Percentiles rank a stretch among this genome's conserved stretches.
These are phyloP conservation scores for Mactra quadrangularis DNA, from an alignment of 1,140 invertebrate genomes.

Conservation along the genomic window DNA sequence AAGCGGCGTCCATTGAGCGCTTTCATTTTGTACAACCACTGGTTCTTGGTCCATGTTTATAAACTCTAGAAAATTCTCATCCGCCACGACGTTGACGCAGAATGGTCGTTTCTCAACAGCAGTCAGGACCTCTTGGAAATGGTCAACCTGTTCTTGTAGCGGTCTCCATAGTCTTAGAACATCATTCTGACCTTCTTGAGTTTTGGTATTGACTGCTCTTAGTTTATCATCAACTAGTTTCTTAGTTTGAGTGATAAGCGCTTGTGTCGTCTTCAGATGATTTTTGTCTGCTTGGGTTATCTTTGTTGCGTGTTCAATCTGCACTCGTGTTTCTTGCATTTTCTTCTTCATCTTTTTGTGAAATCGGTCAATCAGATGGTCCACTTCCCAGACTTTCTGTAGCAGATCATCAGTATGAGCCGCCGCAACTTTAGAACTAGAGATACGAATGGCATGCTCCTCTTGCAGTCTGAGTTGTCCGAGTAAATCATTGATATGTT, in stretches of 20 bases:
- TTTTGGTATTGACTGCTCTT: slow-evolving; percentile 35
- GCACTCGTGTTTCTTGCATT: slow-evolving; percentile 27
- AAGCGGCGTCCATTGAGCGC: slow-evolving; percentile 51
- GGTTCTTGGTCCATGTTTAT: slow-evolving; percentile 43
- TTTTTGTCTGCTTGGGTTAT: slow-evolving; percentile 41
- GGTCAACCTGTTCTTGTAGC: slow-evolving; percentile 50
- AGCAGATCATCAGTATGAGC: slow-evolving; percentile 48
- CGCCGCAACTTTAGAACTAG: slow-evolving; percentile 43
- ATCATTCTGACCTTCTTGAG: slow-evolving; percentile 52
- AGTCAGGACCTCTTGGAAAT: slow-evolving; percentile 43
- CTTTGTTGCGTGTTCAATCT: slow-evolving; percentile 49
- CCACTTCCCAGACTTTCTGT: slow-evolving; percentile 56
- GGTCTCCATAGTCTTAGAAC: slow-evolving; percentile 50
- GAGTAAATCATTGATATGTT: slow-evolving; percentile 44
- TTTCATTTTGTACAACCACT: slow-evolving; percentile 47
- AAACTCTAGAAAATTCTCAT: slow-evolving; percentile 39
- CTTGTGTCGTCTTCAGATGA: slow-evolving; percentile 40
- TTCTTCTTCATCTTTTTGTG: slow-evolving; percentile 60
- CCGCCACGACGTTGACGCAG: slow-evolving; percentile 48
- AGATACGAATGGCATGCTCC: slow-evolving; percentile 39
- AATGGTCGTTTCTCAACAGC: slow-evolving; percentile 57
- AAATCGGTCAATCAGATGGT: slow-evolving; percentile 52
- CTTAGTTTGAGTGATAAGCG: slow-evolving; percentile 40
- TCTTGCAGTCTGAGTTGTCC: slow-evolving; percentile 56
- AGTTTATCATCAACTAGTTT: slow-evolving; percentile 51